Evolutionary conservation across 2,113 vertebrate genomes (phyloP).

Genomic region (Regulus satrapa): DNA sequence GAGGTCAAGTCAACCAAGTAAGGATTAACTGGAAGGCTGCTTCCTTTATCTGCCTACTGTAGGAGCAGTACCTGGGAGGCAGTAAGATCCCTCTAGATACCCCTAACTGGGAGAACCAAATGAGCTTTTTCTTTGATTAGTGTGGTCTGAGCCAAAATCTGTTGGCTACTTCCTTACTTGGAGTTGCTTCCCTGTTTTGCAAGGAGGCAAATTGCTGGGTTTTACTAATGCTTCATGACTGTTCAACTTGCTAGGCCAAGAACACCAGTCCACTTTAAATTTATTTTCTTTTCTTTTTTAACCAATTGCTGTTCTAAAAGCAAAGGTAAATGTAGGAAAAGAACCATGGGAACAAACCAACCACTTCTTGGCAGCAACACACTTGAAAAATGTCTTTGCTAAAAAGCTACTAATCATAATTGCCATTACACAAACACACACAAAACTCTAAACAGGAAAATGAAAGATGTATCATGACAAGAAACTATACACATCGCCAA

Average conservation of each 20-base stretch:
- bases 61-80: not conserved
- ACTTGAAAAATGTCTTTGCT: not conserved
- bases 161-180: not conserved
- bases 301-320: not conserved
- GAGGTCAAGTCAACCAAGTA: not conserved
- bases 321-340: not conserved
- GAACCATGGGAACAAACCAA: not conserved
- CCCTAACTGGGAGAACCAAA: not conserved
- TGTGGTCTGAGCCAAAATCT: not conserved
- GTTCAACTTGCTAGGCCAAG: not conserved
- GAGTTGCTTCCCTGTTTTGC: not conserved
- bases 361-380: not conserved
- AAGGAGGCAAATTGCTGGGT: not conserved
- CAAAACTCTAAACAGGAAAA: not conserved
- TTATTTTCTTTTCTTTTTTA: not conserved
- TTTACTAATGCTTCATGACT: not conserved
- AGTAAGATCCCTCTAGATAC: not conserved
- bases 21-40: not conserved
- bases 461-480: not conserved
- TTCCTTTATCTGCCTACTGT: not conserved
- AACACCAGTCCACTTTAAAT: not conserved
- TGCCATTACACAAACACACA: not conserved
- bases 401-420: not conserved
- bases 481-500: not conserved
- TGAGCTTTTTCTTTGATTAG: not conserved